These are phyloP conservation scores for Wasmannia auropunctata DNA, from an alignment of 1,140 invertebrate species.

Conservation along the genomic window DNA sequence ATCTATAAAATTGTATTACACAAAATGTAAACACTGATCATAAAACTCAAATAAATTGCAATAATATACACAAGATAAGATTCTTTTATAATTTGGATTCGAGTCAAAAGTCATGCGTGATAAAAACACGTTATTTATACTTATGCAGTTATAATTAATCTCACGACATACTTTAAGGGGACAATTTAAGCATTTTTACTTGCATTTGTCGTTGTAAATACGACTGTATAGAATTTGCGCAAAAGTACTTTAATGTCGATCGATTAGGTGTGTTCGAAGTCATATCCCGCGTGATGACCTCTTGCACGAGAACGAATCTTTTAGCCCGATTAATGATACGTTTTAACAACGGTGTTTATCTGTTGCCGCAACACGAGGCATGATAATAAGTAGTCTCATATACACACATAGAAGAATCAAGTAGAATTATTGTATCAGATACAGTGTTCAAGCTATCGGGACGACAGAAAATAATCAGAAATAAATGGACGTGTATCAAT, in stretches of 20 bases:
- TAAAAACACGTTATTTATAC: not conserved
- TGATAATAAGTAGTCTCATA: not conserved
- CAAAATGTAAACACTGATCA: not conserved
- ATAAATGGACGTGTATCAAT: not conserved
- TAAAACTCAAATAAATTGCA: not conserved
- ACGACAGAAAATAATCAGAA: not conserved
- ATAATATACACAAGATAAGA: not conserved
- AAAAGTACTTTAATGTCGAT: not conserved
- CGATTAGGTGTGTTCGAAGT: not conserved
- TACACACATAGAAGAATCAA: no score
- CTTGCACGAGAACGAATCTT: not conserved
- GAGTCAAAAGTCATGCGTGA: conserved; percentile 18
- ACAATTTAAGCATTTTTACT: not conserved
- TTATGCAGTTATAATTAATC: not conserved
- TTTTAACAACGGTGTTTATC: not conserved
- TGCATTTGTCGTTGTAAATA: not conserved
- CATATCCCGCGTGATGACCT: not conserved
- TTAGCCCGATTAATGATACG: not conserved
- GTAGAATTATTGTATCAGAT: not conserved
- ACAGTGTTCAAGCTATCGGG: not conserved
- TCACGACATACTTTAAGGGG: not conserved
- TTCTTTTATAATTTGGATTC: conserved; percentile 5
- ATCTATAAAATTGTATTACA: not conserved
- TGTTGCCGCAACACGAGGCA: not conserved
- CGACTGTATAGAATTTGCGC: not conserved